Percentiles rank a stretch among this genome's conserved stretches.
Conservation (phyloP, 2,113 vertebrate species). For the Protobothrops flavoviridis region DNA sequence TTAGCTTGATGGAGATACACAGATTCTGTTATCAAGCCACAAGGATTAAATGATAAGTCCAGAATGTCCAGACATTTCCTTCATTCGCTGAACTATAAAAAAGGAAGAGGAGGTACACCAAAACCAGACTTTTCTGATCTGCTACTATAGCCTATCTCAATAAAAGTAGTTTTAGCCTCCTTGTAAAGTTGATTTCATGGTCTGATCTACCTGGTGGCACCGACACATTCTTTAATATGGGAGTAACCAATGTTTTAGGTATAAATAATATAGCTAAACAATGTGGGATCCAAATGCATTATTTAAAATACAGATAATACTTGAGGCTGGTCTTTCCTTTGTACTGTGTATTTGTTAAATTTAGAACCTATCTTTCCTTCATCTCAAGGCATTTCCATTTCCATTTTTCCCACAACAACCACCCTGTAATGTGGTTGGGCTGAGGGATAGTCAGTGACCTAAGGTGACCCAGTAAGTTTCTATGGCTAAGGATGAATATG, state of each 20-base stretch:
- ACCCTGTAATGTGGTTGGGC: not conserved
- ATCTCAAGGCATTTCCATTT: not conserved
- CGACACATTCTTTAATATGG: not conserved
- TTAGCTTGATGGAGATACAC: not conserved
- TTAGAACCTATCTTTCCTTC: not conserved
- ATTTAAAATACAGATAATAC: not conserved
- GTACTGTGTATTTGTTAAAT: not conserved
- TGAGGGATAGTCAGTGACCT: not conserved
- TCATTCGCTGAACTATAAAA: not conserved
- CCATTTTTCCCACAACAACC: not conserved
- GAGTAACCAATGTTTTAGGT: not conserved
- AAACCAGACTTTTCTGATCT: not conserved
- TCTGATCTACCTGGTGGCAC: not conserved
- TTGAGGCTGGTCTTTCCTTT: not conserved
- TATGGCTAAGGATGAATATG: not conserved
- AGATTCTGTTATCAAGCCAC: not conserved
- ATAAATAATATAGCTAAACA: not conserved
- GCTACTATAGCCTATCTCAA: not conserved
- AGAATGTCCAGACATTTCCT: not conserved
- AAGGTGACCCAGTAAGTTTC: not conserved
- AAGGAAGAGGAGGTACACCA: not conserved
- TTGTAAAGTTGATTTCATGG: not conserved
- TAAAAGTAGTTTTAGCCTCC: not conserved
- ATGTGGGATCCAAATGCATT: not conserved
- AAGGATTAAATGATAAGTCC: not conserved